A percentile compares a stretch with the other conserved stretches of the same genome.
Evolutionary conservation across 92 coral and sea anemone genomes (phyloP).

Genomic region (Zoanthus solanderi): DNA sequence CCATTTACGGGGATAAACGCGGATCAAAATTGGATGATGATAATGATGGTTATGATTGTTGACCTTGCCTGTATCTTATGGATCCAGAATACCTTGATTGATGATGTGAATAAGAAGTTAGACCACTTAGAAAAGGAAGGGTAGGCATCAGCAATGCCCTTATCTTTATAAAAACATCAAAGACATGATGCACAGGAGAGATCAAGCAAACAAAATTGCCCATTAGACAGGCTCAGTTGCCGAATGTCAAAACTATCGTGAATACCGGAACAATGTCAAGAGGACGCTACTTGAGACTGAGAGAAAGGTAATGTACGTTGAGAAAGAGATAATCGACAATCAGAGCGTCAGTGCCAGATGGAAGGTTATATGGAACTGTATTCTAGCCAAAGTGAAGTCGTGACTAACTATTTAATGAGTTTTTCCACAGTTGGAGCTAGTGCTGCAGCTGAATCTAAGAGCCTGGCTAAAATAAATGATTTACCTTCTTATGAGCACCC

Average conservation of each 20-base stretch:
- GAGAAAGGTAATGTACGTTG: not conserved
- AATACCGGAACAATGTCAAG: not conserved
- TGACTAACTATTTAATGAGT: not conserved
- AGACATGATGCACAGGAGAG: not conserved
- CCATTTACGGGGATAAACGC: too few species aligned
- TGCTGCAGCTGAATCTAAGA: not conserved
- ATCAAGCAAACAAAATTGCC: not conserved
- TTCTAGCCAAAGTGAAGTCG: not conserved
- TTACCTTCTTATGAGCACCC: constrained; percentile 41
- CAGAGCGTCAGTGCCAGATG: not conserved
- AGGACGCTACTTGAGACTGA: constrained; percentile 8
- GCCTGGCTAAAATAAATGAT: constrained; percentile 19
- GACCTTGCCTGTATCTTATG: not conserved
- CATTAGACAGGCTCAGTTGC: not conserved
- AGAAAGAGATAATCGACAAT: not conserved
- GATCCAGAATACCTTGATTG: not conserved
- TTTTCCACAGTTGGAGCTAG: not conserved
- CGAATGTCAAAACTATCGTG: not conserved
- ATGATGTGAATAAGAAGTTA: too few species aligned
- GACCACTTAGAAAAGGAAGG: too few species aligned
- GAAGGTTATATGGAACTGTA: not conserved
- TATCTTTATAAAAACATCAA: too few species aligned
- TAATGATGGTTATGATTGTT: not conserved
- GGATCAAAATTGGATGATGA: too few species aligned
- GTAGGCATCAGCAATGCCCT: too few species aligned